Base-by-base conservation (phyloP, 2,888 invertebrate genomes). In the Ecliptopera silaceata region DNA sequence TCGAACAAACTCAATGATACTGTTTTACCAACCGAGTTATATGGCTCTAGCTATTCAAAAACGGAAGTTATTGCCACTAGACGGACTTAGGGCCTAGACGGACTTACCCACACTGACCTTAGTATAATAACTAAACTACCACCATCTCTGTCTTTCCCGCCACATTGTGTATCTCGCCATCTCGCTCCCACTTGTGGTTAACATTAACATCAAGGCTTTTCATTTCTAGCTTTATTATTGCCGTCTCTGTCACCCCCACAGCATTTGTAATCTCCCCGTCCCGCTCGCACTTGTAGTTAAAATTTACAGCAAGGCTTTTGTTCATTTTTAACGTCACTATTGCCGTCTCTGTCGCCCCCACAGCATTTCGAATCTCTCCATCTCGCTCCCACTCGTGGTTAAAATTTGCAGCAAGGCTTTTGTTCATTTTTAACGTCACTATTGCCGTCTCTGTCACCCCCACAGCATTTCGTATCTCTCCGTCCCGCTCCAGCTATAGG, bases 401-500 rank as follows among this genome's bases (percentile, higher is more conserved):
- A 80, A 26, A 75, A 77, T 51, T 74, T 79, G 59, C 82, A 82
- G 11, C 79, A 81, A 2, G 66, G 66, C 29, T 80, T 80, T 5
- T 6, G 3, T 5, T 0, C 6, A 8, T 26, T 26, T 17, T 11
- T 31, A 2, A n/a, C 10, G 1, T 36, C 18, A 31, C 32, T 46
- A 64, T 56, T 0, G 58, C 58, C 11, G 48, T 55, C 22, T 43
- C 59, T 54, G 2, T 62, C 63, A 29, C 59, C 59, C 45, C 68
- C 58, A 29, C 82, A 80, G 46, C 83, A 80, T 1, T 8, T 8
- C 6, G 55, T 51, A 12, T 58, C 61, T 15, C 83, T 65, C 36
- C 90, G 69, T n/a, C 84, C 88, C 45, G 72, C 73, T 1, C 92
- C 91, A 47, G 86, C 88, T 13, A 92, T 71, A 0, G 94, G 94